These are phyloP conservation scores for Aphyosemion australe DNA, from an alignment of 2,113 vertebrate species.

Conservation along the genomic window DNA sequence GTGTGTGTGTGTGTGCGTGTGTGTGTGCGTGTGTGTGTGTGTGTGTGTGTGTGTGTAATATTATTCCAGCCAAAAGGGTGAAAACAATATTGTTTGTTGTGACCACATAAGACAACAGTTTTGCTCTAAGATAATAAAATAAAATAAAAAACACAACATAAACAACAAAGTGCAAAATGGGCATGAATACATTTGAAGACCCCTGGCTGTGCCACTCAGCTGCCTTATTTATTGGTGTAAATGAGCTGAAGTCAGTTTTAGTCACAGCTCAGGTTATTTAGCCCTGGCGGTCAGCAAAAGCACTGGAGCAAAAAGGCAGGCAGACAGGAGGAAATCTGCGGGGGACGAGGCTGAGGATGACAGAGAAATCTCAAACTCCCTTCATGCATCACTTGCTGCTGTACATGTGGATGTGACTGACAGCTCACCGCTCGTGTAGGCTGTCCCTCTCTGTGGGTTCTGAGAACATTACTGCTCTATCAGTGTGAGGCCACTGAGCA, in stretches of 20 bases:
- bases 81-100: no score
- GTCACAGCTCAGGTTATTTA: conserved; percentile 36
- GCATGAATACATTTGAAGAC: no score
- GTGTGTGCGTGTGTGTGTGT: no score
- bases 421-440: conserved; percentile 36
- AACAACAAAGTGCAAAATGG: background rate
- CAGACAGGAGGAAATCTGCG: conserved; percentile 7
- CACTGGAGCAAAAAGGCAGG: conserved; percentile 48
- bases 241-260: conserved; percentile 37
- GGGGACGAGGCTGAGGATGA: conserved; percentile 55
- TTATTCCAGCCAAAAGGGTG: no score
- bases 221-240: conserved; percentile 27
- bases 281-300: conserved; percentile 33
- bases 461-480: conserved; percentile 48
- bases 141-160: no score
- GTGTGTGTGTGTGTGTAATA: no score
- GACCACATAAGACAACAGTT: no score
- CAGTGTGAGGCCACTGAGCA: conserved; percentile 29
- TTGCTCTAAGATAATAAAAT: no score
- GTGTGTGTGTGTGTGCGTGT: no score
- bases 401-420: conserved; percentile 63
- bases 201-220: background rate
- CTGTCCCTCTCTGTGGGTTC: conserved; percentile 45
- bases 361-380: conserved; percentile 65
- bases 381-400: conserved; percentile 58